Evolutionary conservation across 2,113 vertebrate species (phyloP), one percentile per base, ranked within the genome.

Genomic region (Chitala chitala): DNA sequence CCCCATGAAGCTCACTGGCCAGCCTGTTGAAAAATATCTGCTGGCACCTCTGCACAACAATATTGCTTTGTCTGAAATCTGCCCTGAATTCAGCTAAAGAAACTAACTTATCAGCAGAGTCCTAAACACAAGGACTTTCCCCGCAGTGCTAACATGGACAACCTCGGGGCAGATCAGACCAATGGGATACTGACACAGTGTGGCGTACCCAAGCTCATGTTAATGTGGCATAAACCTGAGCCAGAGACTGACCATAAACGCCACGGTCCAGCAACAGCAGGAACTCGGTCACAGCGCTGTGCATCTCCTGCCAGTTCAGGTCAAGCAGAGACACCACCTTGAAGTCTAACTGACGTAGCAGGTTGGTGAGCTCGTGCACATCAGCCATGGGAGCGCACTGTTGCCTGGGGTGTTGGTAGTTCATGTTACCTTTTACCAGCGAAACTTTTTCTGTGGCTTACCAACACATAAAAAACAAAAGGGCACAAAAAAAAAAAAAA

Each of bases 381-480:
- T 95, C 94, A 9, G 91, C 87, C 74, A 93, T 91, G 46, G 94
- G 94, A 0, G 94, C 93, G 46, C 81, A 80, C 54, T 94, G 90
- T 80, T 87, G 92, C 40, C 83, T 85, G 87, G 92, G 92, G 84
- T 93, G 77, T 64, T 59, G 44, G 74, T 95, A 94, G 82, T 90
- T 93, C 94, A 94, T 92, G 86, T 94, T 95, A 31, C 94, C 93
- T 0, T 94, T 92, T 70, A 95, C 86, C 71, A 95, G 91, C 0
- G 94, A 93, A 26, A 95, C 93, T 87, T 95, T 95, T 82, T 94
- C 94, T 2, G 93, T 94, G 73, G 94, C 94, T 95, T 76, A 74
- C 72, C 1, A 2, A 54, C 36, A 69, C 71, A 72, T 0, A 44
- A 0, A 48, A 0, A 1, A 9, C 64, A 51, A 26, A 24, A 10